phyloP scores from a whole-genome alignment of 2,797 vertebrate species.

The Chlorospingus flavigularis region DNA sequence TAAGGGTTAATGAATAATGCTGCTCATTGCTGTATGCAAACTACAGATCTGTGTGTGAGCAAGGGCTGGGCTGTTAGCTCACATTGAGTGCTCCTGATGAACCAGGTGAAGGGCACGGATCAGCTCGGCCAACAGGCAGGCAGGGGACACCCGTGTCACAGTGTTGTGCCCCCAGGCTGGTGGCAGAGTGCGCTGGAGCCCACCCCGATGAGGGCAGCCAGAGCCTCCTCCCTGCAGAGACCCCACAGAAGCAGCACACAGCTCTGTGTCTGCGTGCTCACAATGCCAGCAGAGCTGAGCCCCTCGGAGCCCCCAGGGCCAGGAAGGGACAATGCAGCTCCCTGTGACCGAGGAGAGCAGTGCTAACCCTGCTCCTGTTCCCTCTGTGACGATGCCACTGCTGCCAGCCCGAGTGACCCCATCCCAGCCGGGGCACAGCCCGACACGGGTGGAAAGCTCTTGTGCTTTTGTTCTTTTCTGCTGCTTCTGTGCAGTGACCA shows the following conservation, averaged over 20 bases:
- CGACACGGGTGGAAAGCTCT: neutral
- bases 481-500: neutral
- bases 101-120: neutral
- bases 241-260: neutral
- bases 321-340: neutral
- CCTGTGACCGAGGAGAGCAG: neutral
- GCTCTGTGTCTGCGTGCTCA: neutral
- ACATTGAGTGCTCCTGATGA: neutral
- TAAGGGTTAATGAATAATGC: neutral
- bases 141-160: neutral
- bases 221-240: neutral
- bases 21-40: neutral
- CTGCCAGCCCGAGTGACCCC: neutral
- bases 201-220: neutral
- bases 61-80: neutral
- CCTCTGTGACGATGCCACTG: neutral
- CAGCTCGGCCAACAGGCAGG: neutral
- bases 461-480: neutral
- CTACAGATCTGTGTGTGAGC: neutral
- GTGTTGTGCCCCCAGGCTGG: neutral
- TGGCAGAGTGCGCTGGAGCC: neutral
- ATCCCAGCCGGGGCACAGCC: neutral
- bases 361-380: neutral
- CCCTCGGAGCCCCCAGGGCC: fast-evolving
- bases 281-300: neutral